phyloP scores from a whole-genome alignment of 2,797 vertebrate genomes.

The Cyprinella venusta region DNA sequence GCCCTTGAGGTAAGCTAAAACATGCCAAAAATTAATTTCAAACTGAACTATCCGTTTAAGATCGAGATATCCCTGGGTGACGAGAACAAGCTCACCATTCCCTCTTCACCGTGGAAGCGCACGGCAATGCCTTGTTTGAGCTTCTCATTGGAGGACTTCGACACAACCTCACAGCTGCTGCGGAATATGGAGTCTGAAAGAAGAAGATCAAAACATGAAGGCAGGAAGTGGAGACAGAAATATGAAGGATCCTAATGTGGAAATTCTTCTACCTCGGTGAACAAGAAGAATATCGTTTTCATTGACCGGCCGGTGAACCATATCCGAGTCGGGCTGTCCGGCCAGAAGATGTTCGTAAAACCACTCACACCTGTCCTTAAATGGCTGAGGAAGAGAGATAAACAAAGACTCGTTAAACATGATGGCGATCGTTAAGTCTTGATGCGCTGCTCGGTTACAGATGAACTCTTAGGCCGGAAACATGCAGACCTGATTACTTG shows the following conservation, averaged over 20 bases:
- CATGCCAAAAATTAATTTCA: too few relatives aligned
- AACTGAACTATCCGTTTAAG: too few relatives aligned
- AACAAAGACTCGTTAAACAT: slow-evolving; percentile 39
- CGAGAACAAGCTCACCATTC: slow-evolving; percentile 86
- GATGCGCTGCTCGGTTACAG: too few relatives aligned
- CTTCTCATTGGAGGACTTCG: slow-evolving; percentile 95
- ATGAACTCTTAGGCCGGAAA: too few relatives aligned
- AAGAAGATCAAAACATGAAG: not conserved
- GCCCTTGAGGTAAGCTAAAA: too few relatives aligned
- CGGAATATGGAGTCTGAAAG: slow-evolving; percentile 95
- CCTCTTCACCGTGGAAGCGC: slow-evolving; percentile 97
- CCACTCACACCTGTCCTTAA: slow-evolving; percentile 98
- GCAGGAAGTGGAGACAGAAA: slow-evolving; percentile 3
- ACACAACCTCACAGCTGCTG: slow-evolving; percentile 99
- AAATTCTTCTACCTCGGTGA: slow-evolving; percentile 88
- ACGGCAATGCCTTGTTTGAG: slow-evolving; percentile 98
- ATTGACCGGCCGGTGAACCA: slow-evolving; percentile 97
- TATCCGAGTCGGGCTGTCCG: slow-evolving; percentile 92
- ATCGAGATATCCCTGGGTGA: not conserved
- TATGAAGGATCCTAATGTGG: not conserved
- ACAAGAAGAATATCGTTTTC: slow-evolving; percentile 96
- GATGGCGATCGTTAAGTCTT: slow-evolving; percentile 4
- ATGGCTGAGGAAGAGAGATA: slow-evolving; percentile 79
- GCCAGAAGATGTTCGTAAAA: slow-evolving; percentile 97
- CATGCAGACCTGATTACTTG: too few relatives aligned